Percentiles rank a stretch among this genome's conserved stretches.
phyloP scores from a whole-genome alignment of 2,797 vertebrate species.

The Leptodactylus fallax region DNA sequence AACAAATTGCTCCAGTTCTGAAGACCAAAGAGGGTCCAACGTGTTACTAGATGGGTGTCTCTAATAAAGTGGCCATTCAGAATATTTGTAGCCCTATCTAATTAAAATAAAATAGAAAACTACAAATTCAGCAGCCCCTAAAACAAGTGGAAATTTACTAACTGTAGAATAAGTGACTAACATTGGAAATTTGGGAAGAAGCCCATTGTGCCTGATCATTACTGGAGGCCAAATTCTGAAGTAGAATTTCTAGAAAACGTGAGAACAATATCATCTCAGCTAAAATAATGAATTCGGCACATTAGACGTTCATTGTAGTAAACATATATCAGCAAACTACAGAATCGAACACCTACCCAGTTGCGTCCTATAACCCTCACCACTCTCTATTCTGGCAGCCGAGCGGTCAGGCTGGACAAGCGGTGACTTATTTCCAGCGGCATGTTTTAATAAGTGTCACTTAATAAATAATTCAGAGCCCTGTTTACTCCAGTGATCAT shows the following conservation, averaged over 20 bases:
- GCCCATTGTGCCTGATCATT: neutral
- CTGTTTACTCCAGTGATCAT: conserved; percentile 56
- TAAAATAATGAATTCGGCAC: neutral
- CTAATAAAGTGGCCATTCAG: too few relatives aligned
- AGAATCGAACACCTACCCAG: neutral
- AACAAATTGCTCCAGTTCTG: too few relatives aligned
- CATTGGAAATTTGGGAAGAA: neutral
- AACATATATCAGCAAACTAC: neutral
- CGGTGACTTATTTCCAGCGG: conserved; percentile 53
- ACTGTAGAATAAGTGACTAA: neutral
- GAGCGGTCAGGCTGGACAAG: conserved; percentile 45
- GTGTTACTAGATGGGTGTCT: too few relatives aligned
- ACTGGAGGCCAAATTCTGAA: neutral
- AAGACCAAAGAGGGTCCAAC: too few relatives aligned
- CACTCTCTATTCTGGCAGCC: conserved; percentile 17
- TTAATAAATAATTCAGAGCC: conserved; percentile 60
- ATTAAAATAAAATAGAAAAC: neutral
- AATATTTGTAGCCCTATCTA: too few relatives aligned
- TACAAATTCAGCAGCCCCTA: neutral
- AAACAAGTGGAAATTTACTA: neutral
- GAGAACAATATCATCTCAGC: neutral
- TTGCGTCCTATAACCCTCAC: neutral
- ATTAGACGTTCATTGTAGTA: conserved; percentile 19
- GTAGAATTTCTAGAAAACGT: neutral
- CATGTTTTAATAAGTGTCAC: conserved; percentile 62